Evolutionary conservation across 2,113 vertebrate genomes (phyloP), one percentile per base, ranked within the genome.

Genomic region (Pavo muticus): DNA sequence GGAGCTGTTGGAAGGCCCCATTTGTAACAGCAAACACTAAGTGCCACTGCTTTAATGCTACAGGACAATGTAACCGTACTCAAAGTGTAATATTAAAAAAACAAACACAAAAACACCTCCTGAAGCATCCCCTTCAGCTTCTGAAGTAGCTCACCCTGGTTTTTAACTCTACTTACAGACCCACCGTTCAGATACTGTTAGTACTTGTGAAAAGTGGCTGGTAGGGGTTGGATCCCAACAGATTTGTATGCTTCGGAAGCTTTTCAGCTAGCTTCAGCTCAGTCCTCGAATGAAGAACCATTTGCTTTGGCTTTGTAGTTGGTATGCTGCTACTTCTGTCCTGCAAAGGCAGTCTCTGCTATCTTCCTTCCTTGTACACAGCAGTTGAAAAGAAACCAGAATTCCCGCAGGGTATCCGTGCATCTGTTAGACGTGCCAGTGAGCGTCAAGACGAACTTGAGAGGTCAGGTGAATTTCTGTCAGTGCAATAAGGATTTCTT

Each of bases 41-140:
- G 95, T 96, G 95, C 95, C 88, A 37, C 77, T 69, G 85, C 88
- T 95, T 73, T 54, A 63, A 35, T 6, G 8, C 52, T 48, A 16
- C 29, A 72, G 86, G 79, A 86, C 78, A 61, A 16, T 14, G 6
- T 27, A 52, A 52, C 27, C 7, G 23, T 68, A 68, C 74, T 67
- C 44, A 20, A 64, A n/a, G 2, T 14, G 64, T 60, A 71, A 64
- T 45, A 37, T 78, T 90, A 90, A 81, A 21, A 5, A 30, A 32
- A 84, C 20, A 4, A 42, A 77, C 27, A 30, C 52, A 30, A 29
- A 54, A 54, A 54, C 52, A 86, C 80, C 39, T 86, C 35, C 71
- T 45, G 45, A 73, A 87, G 70, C 80, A 64, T 86, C 57, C 27
- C 61, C 75, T 90, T 50, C 60, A 75, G 70, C 35, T 56, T 74